phyloP scores from a whole-genome alignment of 2,797 vertebrate genomes.

The Vespertilio murinus region DNA sequence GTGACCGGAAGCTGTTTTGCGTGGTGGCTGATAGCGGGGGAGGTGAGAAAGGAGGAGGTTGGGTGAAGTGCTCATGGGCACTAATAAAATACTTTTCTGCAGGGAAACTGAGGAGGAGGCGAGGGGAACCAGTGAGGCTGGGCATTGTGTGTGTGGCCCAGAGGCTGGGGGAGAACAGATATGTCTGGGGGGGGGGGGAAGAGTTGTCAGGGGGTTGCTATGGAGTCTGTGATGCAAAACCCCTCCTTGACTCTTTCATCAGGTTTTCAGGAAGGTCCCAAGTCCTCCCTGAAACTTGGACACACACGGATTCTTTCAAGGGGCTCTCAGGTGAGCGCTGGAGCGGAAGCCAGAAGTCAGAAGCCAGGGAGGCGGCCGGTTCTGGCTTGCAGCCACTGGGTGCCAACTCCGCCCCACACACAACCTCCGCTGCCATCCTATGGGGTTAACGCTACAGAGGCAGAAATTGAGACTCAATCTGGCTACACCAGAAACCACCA shows the following conservation, averaged over 20 bases:
- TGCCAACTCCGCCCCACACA: fast-evolving
- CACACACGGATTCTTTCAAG: background rate
- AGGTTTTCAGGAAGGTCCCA: background rate
- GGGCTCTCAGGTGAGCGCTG: background rate
- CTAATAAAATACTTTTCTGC: background rate
- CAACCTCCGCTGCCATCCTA: too few relatives aligned
- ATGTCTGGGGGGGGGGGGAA: background rate
- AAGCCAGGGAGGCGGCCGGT: background rate
- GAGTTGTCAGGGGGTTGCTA: background rate
- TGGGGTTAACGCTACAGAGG: background rate
- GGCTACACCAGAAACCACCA: too few relatives aligned
- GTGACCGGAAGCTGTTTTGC: background rate
- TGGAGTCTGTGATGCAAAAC: background rate
- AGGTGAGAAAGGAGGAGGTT: background rate
- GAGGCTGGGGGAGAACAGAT: background rate
- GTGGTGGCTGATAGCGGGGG: background rate
- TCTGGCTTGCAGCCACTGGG: fast-evolving
- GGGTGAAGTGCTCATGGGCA: background rate
- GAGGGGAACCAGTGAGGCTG: background rate
- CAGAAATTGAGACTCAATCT: background rate
- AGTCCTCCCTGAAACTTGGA: background rate
- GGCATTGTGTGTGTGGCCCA: fast-evolving
- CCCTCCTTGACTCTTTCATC: background rate
- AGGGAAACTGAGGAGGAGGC: background rate
- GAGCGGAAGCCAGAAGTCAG: conserved; percentile 14